Evolutionary conservation across 2,888 invertebrate genomes (phyloP), one percentile per base, ranked within the genome.

Genomic region (Napeogenes sylphis): DNA sequence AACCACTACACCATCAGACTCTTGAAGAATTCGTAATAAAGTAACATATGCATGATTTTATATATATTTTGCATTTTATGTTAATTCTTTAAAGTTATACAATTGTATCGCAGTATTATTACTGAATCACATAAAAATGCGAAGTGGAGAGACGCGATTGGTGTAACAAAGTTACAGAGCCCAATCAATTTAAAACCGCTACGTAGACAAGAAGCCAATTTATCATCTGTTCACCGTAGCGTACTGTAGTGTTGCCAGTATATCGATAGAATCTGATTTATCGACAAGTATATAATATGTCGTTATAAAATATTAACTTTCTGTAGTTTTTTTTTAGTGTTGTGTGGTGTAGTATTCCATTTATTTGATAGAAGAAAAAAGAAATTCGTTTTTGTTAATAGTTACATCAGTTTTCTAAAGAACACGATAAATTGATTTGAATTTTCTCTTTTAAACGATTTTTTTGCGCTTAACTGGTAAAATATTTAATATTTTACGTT

Each of bases 101-200:
- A 46, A 5, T 46, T 13, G n/a, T 46, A 21, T 30, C 14, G 51
- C 46, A 14, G 51, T 51, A 51, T 14, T 21, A 47, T n/a, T 47
- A 46, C 12, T n/a, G 35, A 58, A 58, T 51, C 33, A 13, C 55
- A 55, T 54, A 58, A 65, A 54, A 64, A 35, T 13, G 42, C 12
- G 38, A 32, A 55, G 42, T 32, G 42, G 35, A 33, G 21, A 57
- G 59, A 45, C 54, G 42, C 45, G 63, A 66, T 62, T 64, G 61
- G 58, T 64, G 63, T 63, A 68, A 66, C 65, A 63, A 70, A 68
- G 66, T 71, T 68, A 67, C 68, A 47, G 57, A 60, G 70, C 60
- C 64, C 71, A 70, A 69, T 72, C 71, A 72, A 71, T 73, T 74
- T 74, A 65, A 70, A 73, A 71, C 67, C 69, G 70, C 70, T 67